Conservation (phyloP, 92 coral and sea anemone genomes). For the Palythoa caribaeorum region DNA sequence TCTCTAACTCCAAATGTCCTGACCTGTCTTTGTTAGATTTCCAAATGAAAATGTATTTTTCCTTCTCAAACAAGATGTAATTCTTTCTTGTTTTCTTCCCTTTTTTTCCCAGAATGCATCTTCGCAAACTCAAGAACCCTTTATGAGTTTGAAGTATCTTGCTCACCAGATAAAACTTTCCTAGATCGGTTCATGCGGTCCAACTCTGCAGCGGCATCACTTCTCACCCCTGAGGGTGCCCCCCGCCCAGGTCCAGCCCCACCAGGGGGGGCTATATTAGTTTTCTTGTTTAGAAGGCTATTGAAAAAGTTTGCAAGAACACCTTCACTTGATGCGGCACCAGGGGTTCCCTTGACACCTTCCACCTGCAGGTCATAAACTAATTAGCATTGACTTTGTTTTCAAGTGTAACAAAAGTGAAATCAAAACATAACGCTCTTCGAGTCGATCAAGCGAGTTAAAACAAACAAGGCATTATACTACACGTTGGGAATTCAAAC, state of each 20-base stretch:
- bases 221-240: slow-evolving; percentile 76
- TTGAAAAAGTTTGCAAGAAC: slow-evolving; percentile 99
- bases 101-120: not conserved
- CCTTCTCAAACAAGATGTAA: not conserved
- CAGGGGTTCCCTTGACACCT: slow-evolving; percentile 80
- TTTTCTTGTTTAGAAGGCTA: slow-evolving; percentile 94
- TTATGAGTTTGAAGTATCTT: slow-evolving; percentile 35
- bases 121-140: not conserved
- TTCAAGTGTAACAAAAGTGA: not conserved
- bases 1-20: slow-evolving; percentile 3
- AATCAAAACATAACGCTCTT: not conserved
- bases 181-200: slow-evolving; percentile 96
- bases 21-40: slow-evolving; percentile 12
- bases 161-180: slow-evolving; percentile 70
- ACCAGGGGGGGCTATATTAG: slow-evolving; percentile 57
- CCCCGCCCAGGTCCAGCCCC: slow-evolving; percentile 72
- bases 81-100: not conserved
- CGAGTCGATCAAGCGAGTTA: not conserved
- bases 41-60: slow-evolving; percentile 7
- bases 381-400: not conserved
- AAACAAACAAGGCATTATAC: no score
- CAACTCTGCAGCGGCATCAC: slow-evolving; percentile 97
- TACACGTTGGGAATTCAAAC: no score
- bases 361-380: slow-evolving; percentile 67
- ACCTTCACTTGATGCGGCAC: slow-evolving; percentile 91